Percentiles rank a stretch among this genome's conserved stretches.
Evolutionary conservation across 2,797 vertebrate species (phyloP).

Genomic region (Scomberomorus guttatus): DNA sequence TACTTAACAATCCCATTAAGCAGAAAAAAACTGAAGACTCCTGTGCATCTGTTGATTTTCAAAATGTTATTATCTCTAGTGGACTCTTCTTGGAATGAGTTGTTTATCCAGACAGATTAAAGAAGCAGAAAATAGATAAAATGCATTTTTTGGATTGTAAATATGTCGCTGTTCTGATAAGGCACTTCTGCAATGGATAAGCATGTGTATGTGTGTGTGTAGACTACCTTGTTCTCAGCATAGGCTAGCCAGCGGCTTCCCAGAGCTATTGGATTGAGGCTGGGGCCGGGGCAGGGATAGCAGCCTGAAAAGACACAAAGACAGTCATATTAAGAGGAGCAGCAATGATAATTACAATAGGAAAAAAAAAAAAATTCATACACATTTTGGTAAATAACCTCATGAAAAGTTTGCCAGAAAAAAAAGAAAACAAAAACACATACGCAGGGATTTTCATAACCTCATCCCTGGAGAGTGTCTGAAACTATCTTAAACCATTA

Average conservation of each 20-base stretch:
- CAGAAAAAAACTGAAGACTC: slow-evolving; percentile 58
- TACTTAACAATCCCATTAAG: slow-evolving; percentile 80
- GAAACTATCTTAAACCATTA: slow-evolving; percentile 72
- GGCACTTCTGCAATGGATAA: slow-evolving; percentile 43
- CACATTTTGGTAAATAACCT: slow-evolving; percentile 9
- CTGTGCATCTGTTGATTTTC: slow-evolving; percentile 74
- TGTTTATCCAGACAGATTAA: slow-evolving; percentile 78
- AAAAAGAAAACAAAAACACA: slow-evolving; percentile 1
- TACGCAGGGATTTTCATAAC: neutral
- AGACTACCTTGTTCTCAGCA: slow-evolving; percentile 96
- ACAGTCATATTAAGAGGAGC: neutral
- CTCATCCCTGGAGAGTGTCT: slow-evolving; percentile 37
- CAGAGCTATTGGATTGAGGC: slow-evolving; percentile 96
- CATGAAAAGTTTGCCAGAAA: neutral
- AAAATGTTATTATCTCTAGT: slow-evolving; percentile 76
- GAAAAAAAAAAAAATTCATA: neutral
- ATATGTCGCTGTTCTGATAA: slow-evolving; percentile 70
- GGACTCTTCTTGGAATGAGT: slow-evolving; percentile 75
- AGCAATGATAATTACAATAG: neutral
- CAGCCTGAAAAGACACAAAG: slow-evolving; percentile 89
- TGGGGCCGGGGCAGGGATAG: slow-evolving; percentile 96
- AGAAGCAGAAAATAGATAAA: slow-evolving; percentile 70
- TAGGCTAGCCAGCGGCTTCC: slow-evolving; percentile 98
- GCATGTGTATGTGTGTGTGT: slow-evolving; percentile 25
- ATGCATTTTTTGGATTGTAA: slow-evolving; percentile 73